phyloP scores from a whole-genome alignment of 2,888 invertebrate genomes.

The Drosophila vallismaia region DNA sequence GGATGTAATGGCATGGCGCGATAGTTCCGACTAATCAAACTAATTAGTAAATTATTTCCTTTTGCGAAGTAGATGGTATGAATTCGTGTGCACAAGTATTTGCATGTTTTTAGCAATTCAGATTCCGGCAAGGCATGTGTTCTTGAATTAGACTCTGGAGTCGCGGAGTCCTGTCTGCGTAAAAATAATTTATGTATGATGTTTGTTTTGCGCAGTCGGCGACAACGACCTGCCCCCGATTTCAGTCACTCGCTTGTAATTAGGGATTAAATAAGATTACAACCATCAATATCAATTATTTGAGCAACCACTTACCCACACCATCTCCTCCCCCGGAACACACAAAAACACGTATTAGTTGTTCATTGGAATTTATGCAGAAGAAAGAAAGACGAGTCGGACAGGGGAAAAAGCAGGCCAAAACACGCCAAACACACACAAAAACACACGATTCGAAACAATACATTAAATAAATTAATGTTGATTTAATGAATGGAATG shows the following conservation, averaged over 20 bases:
- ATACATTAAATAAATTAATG: slow-evolving; percentile 79
- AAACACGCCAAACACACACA: slow-evolving; percentile 9
- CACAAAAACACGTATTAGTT: slow-evolving; percentile 32
- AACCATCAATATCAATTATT: slow-evolving; percentile 80
- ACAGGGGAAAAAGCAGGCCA: too few relatives aligned
- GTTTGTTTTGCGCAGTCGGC: slow-evolving; percentile 35
- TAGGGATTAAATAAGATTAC: slow-evolving; percentile 79
- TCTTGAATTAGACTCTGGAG: too few relatives aligned
- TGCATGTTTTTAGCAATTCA: slow-evolving; percentile 36
- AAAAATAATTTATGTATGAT: slow-evolving; percentile 50
- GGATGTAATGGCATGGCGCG: slow-evolving; percentile 39
- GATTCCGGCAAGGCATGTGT: slow-evolving; percentile 8
- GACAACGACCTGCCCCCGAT: slow-evolving; percentile 36
- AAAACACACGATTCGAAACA: slow-evolving; percentile 50
- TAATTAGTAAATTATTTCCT: slow-evolving; percentile 70
- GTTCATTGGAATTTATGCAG: slow-evolving; percentile 49
- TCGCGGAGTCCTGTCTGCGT: slow-evolving; percentile 22
- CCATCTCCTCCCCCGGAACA: slow-evolving; percentile 6
- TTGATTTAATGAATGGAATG: slow-evolving; percentile 77
- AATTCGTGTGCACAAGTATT: slow-evolving; percentile 27
- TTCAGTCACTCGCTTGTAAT: slow-evolving; percentile 76
- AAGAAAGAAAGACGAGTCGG: slow-evolving; percentile 24
- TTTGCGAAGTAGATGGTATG: not conserved
- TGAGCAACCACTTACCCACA: slow-evolving; percentile 39
- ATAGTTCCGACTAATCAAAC: slow-evolving; percentile 57